Evolutionary conservation across 2,888 invertebrate species (phyloP), one percentile per base, ranked within the genome.

Genomic region (Calliscelio sp.): DNA sequence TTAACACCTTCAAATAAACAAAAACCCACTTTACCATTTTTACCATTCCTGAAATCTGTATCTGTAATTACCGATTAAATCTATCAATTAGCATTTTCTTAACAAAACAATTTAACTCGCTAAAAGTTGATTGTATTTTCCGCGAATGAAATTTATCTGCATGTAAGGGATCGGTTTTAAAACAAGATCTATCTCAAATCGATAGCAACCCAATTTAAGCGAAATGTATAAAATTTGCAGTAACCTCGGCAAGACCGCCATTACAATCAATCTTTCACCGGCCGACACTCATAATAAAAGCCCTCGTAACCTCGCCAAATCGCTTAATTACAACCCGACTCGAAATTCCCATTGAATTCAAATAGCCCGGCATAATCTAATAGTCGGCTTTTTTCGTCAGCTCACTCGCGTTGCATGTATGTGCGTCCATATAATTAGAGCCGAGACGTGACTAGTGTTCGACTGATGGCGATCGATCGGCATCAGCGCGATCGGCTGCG

Each of bases 391-490:
- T 78, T 70, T 83, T 61, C n/a, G 10, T 55, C 24, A 22, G n/a
- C 35, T 49, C 22, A 51, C 59, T 28, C 24, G 20, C n/a, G n/a
- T n/a, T n/a, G n/a, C n/a, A n/a, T n/a, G n/a, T n/a, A n/a, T n/a
- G 41, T 38, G 24, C 75, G 24, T 78, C 68, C 59, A 79, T 79
- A 81, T 81, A 85, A 85, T 85, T 78, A 74, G 61, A 70, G 57
- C 70, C 20, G 18, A 38, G 46, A 81, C 85, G 85, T 81, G 81
- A 85, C 78, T 68, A 32, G 77, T 71, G 59, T 78, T 66, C 75
- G 57, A 28, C 53, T 10, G 32, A 38, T 55, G 61, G 32, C 59
- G 59, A 74, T 61, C 75, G 68, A 75, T 74, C 66, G 20, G 24
- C 28, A n/a, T n/a, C n/a, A n/a, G n/a, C n/a, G n/a, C n/a, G n/a